A percentile compares a stretch with the other conserved stretches of the same genome.
Evolutionary conservation across 2,888 invertebrate genomes (phyloP).

Genomic region (Aspidiotus destructor): DNA sequence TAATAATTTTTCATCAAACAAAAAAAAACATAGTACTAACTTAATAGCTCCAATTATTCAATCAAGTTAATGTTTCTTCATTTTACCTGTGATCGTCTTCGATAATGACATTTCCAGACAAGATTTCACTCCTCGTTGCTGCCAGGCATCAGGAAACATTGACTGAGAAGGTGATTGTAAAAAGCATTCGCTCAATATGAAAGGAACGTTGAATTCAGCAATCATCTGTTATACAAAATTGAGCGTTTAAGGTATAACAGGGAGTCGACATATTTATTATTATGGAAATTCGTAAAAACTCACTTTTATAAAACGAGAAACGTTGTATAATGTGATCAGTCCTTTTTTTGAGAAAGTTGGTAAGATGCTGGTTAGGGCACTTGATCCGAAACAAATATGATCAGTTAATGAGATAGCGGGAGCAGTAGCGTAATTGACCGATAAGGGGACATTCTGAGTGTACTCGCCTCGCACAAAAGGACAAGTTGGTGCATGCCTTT

Average conservation of each 20-base stretch:
- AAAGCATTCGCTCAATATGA: slow-evolving; percentile 6
- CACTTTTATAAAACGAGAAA: slow-evolving; percentile 25
- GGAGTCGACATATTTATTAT: neutral
- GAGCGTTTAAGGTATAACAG: neutral
- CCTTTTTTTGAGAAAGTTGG: slow-evolving; percentile 28
- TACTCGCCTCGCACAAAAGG: slow-evolving; percentile 90
- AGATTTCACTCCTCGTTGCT: slow-evolving; percentile 16
- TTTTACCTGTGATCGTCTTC: slow-evolving; percentile 24
- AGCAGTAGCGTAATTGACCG: slow-evolving; percentile 71
- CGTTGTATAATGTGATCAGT: slow-evolving; percentile 18
- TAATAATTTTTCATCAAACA: neutral
- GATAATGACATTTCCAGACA: slow-evolving; percentile 21
- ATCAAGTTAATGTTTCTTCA: neutral
- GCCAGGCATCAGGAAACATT: slow-evolving; percentile 5
- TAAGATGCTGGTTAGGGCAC: slow-evolving; percentile 16
- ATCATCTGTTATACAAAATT: slow-evolving; percentile 9
- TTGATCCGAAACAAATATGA: slow-evolving; percentile 26
- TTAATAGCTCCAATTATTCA: neutral
- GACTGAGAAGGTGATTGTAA: slow-evolving; percentile 8
- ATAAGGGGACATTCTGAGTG: slow-evolving; percentile 87
- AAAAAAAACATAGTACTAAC: neutral
- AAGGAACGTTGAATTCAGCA: slow-evolving; percentile 22
- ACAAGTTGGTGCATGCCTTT: slow-evolving; percentile 84
- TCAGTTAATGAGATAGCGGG: slow-evolving; percentile 48
- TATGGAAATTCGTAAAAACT: neutral